Conservation (phyloP, 1,140 invertebrate species). For the Tetranychus urticae region DNA sequence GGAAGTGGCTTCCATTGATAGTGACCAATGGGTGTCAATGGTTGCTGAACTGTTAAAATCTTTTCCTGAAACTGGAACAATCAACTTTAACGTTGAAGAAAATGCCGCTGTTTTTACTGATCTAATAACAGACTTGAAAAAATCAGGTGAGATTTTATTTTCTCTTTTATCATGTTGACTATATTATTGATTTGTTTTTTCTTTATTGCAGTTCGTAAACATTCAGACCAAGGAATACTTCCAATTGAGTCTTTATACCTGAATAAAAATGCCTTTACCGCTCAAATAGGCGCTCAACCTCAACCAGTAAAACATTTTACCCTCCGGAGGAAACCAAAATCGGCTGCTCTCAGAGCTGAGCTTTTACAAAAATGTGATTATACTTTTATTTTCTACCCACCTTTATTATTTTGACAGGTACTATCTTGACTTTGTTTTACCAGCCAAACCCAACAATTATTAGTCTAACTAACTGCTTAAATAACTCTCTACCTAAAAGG, state of each 20-base stretch:
- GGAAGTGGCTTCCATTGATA: conserved; percentile 60
- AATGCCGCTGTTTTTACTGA: conserved; percentile 69
- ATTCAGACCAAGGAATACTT: conserved; percentile 58
- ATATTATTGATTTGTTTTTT: neutral
- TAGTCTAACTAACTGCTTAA: no score
- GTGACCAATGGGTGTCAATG: conserved; percentile 89
- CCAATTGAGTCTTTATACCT: conserved; percentile 89
- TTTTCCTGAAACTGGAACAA: conserved; percentile 53
- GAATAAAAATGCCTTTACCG: conserved; percentile 69
- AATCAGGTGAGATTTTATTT: conserved; percentile 29
- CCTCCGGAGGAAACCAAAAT: conserved; percentile 82
- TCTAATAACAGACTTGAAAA: conserved; percentile 58
- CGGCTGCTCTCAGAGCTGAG: conserved; percentile 62
- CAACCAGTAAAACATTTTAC: conserved; percentile 60
- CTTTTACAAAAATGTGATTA: conserved; percentile 52
- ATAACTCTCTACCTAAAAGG: no score
- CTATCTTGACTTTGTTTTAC: neutral
- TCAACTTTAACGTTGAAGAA: conserved; percentile 64
- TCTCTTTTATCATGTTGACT: conserved; percentile 1
- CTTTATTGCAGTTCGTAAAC: conserved; percentile 32
- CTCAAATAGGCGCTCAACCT: conserved; percentile 42
- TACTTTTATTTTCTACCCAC: neutral
- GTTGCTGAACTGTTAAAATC: conserved; percentile 81
- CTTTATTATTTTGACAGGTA: neutral
- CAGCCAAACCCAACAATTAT: neutral